Conservation (phyloP, 2,797 vertebrate species). For the Channa striata region DNA sequence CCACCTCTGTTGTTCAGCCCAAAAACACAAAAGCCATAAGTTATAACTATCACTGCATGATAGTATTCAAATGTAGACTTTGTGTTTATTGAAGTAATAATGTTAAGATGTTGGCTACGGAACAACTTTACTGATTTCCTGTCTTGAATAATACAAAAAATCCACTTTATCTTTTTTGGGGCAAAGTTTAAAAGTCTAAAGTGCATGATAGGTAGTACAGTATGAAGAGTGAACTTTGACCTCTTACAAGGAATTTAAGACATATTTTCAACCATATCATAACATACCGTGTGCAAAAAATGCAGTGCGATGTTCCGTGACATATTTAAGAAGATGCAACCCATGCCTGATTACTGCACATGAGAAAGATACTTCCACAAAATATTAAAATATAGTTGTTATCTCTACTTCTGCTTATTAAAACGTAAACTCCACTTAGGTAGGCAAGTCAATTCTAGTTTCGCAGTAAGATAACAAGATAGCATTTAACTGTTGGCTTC, state of each 20-base stretch:
- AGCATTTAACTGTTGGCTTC: too few species aligned
- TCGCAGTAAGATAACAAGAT: too few species aligned
- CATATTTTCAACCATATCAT: too few species aligned
- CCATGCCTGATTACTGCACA: too few species aligned
- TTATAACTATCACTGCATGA: neutral
- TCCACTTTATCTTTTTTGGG: neutral
- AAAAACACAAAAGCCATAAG: too few species aligned
- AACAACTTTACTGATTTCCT: neutral
- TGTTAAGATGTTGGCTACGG: neutral
- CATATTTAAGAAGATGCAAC: too few species aligned
- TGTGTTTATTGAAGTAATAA: neutral
- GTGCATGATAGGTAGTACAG: neutral
- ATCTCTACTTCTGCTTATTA: conserved; percentile 6
- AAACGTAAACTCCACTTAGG: neutral
- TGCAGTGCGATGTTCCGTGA: too few species aligned
- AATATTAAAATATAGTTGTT: neutral
- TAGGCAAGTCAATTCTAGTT: too few species aligned
- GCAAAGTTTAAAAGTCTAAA: neutral
- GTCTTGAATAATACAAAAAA: neutral
- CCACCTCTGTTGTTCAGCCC: too few species aligned
- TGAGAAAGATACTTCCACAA: neutral
- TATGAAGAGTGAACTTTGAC: conserved; percentile 2
- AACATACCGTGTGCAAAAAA: too few species aligned
- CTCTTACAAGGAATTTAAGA: neutral
- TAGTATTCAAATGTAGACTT: too few species aligned